These are phyloP conservation scores for Catocala fraxini DNA, from an alignment of 2,888 invertebrate species.

Conservation along the genomic window DNA sequence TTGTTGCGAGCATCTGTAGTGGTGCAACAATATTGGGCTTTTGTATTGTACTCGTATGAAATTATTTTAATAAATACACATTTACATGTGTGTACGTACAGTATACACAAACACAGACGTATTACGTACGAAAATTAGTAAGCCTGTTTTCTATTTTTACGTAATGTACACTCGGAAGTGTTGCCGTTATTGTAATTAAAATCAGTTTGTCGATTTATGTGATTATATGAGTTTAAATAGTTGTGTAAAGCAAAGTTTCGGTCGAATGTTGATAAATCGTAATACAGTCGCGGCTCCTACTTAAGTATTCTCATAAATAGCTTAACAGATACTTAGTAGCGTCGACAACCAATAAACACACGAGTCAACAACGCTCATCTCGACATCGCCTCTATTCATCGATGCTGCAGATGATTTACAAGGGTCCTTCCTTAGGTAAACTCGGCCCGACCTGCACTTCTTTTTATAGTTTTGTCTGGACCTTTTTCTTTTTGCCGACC, in stretches of 20 bases:
- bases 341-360: slow-evolving; percentile 84
- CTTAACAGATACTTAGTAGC: slow-evolving; percentile 82
- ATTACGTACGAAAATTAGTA: slow-evolving; percentile 15
- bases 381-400: slow-evolving; percentile 79
- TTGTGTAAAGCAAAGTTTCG: slow-evolving; percentile 30
- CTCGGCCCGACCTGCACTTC: slow-evolving; percentile 81
- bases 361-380: slow-evolving; percentile 83
- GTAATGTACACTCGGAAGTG: background rate
- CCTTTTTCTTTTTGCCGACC: slow-evolving; percentile 83
- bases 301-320: slow-evolving; percentile 76
- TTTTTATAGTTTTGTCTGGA: slow-evolving; percentile 84
- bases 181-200: background rate
- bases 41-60: slow-evolving; percentile 66
- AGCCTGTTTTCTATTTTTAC: background rate
- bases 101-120: slow-evolving; percentile 45
- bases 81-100: slow-evolving; percentile 33
- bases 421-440: slow-evolving; percentile 87
- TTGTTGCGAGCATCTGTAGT: slow-evolving; percentile 82
- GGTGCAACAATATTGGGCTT: slow-evolving; percentile 81
- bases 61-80: slow-evolving; percentile 72
- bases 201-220: background rate
- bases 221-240: background rate
- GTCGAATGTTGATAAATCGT: slow-evolving; percentile 45
- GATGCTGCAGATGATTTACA: slow-evolving; percentile 85
- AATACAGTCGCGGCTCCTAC: slow-evolving; percentile 56